Evolutionary conservation across 30 jellyfish, hydroid and myxozoan species (phyloP).

Genomic region (Aurelia sp.): DNA sequence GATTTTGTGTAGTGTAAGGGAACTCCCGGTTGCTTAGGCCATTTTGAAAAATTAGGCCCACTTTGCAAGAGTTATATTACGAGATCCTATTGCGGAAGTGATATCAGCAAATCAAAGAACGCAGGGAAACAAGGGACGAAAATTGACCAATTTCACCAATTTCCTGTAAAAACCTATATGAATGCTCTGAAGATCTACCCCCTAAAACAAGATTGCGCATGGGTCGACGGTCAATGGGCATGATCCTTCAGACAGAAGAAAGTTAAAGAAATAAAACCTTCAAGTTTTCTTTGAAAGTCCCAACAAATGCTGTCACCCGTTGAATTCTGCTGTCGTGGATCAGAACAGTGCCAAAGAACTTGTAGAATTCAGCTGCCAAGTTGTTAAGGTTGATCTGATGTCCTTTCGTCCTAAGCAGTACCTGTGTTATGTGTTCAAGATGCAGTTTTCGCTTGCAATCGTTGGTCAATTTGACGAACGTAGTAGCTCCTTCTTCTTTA

Average conservation of each 20-base stretch:
- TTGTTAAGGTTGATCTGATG: not conserved
- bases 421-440: not conserved
- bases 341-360: slow-evolving; percentile 14
- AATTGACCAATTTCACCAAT: no score
- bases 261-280: not conserved
- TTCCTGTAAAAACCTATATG: not conserved
- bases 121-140: no score
- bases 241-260: not conserved
- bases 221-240: no score
- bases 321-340: not conserved
- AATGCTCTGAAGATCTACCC: not conserved
- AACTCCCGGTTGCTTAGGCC: no score
- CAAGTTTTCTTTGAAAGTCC: not conserved
- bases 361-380: slow-evolving; percentile 21
- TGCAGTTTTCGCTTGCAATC: not conserved
- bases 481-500: not conserved
- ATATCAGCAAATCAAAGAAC: no score
- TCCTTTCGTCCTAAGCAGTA: not conserved
- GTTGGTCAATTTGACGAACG: not conserved
- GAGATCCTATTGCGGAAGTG: no score
- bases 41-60: no score
- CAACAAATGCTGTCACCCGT: not conserved
- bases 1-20: no score
- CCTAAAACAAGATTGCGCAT: no score
- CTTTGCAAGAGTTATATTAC: no score